Evolutionary conservation across 1,140 invertebrate genomes (phyloP), one percentile per base, ranked within the genome.

Genomic region (Drosophila repletoides): DNA sequence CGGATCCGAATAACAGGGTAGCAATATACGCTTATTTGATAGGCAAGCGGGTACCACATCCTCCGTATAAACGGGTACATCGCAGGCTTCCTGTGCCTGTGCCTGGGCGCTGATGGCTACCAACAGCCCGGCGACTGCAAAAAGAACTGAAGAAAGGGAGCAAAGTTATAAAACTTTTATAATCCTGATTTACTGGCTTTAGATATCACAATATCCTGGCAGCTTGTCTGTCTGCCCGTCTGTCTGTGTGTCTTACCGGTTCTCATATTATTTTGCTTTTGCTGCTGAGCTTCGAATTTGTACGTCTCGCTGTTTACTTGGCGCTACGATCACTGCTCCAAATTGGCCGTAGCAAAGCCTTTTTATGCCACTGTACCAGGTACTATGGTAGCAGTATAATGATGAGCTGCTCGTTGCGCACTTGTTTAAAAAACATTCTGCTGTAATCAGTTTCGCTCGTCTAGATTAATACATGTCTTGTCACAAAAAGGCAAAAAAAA

Each of bases 381-480:
- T 5, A 14, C 33, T 14, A n/a, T 33, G 31, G 10, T n/a, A n/a
- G n/a, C n/a, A n/a, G n/a, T n/a, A n/a, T n/a, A n/a, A n/a, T n/a
- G n/a, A n/a, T n/a, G 5, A 24, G 17, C 6, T 5, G 7, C 36
- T 29, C 4, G 4, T 14, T 22, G 24, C 28, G 19, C 22, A 56
- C 38, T 74, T 77, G 67, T 68, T 46, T n/a, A n/a, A n/a, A n/a
- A 36, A 51, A 59, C 79, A 66, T 26, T 41, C 52, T n/a, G n/a
- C n/a, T 45, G 34, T 84, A 83, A 83, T 83, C 77, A 83, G 75
- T 52, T 63, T 21, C 60, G 59, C 33, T 43, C 55, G 63, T 66
- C 60, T 84, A 84, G 77, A 83, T 84, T 83, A 83, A 74, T 83
- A 61, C 65, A 60, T 83, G 77, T 83, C 36, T 60, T 53, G 43